A percentile compares a stretch with the other conserved stretches of the same genome.
These are phyloP conservation scores for Campoletis raptor DNA, from an alignment of 2,888 invertebrate genomes.

Conservation along the genomic window DNA sequence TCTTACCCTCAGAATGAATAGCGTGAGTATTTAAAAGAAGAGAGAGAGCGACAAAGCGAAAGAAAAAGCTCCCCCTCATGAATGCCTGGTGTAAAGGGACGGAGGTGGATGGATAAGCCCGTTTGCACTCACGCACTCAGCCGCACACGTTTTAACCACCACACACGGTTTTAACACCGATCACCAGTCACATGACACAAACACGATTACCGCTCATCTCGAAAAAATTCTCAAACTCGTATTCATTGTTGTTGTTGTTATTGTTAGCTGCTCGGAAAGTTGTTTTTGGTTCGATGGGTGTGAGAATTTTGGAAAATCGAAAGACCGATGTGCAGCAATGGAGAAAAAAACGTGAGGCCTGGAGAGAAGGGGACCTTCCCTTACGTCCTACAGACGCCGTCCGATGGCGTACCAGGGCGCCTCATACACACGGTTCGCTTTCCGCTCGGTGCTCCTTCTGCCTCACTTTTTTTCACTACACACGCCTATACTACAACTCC, in stretches of 20 bases:
- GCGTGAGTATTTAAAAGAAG: slow-evolving; percentile 16
- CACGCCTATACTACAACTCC: slow-evolving; percentile 54
- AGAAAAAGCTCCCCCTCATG: slow-evolving; percentile 14
- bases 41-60: neutral
- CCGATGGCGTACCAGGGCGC: slow-evolving; percentile 52
- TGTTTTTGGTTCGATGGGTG: slow-evolving; percentile 17
- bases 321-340: neutral
- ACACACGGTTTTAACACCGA: slow-evolving; percentile 56
- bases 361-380: slow-evolving; percentile 70
- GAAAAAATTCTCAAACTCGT: slow-evolving; percentile 60
- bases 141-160: slow-evolving; percentile 48
- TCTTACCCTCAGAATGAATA: slow-evolving; percentile 44
- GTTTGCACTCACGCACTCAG: slow-evolving; percentile 35
- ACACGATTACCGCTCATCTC: slow-evolving; percentile 69
- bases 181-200: slow-evolving; percentile 73
- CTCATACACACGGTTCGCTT: slow-evolving; percentile 49
- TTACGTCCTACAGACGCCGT: slow-evolving; percentile 66
- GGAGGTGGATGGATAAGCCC: slow-evolving; percentile 27
- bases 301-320: slow-evolving; percentile 4
- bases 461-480: slow-evolving; percentile 52
- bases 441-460: slow-evolving; percentile 41
- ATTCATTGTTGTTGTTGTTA: slow-evolving; percentile 7
- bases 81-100: slow-evolving; percentile 26
- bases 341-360: neutral
- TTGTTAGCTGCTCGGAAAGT: neutral